Evolutionary conservation across 2,113 vertebrate species (phyloP).

Genomic region (Carassius carassius): DNA sequence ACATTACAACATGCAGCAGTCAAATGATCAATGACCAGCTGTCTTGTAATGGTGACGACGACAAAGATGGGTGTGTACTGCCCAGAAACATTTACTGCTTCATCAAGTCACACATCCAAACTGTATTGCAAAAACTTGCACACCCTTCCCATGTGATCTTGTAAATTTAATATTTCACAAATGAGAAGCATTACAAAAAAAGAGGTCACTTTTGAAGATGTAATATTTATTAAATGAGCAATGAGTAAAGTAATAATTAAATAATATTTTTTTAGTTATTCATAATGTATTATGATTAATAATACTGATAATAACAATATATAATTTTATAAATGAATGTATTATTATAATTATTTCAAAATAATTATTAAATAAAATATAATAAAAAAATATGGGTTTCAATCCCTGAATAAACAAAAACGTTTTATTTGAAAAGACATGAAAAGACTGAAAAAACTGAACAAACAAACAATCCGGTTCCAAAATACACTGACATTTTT

Average conservation of each 20-base stretch:
- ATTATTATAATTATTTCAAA: neutral
- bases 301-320: too few species aligned
- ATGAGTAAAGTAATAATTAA: neutral
- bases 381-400: neutral
- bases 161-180: neutral
- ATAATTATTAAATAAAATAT: neutral
- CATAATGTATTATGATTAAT: neutral
- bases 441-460: neutral
- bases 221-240: neutral
- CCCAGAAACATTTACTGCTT: constrained; percentile 14
- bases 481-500: neutral
- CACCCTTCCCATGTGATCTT: neutral
- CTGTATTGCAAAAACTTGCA: constrained; percentile 18
- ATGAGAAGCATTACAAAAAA: neutral
- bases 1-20: neutral
- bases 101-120: constrained; percentile 5
- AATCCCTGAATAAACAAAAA: neutral
- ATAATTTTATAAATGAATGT: neutral
- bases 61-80: neutral
- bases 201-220: neutral
- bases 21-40: neutral
- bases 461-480: neutral
- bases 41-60: neutral
- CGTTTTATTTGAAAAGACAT: neutral
- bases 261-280: neutral